Percentiles rank a stretch among this genome's conserved stretches.
Conservation (phyloP, 2,113 vertebrate genomes). For the Panthera leo region DNA sequence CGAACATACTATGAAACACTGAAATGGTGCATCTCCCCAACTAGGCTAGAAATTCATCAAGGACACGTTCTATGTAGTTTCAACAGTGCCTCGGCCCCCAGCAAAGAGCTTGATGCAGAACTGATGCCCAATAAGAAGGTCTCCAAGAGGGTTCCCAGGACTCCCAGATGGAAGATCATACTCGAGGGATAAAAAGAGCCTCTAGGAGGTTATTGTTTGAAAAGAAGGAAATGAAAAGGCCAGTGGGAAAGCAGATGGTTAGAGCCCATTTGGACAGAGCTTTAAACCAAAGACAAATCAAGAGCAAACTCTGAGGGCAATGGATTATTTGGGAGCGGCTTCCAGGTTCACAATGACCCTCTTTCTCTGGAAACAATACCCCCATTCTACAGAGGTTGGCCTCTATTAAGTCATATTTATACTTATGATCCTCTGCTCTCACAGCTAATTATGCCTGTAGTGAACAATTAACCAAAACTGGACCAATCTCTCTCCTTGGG, state of each 20-base stretch:
- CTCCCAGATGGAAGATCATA: background rate
- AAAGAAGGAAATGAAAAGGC: background rate
- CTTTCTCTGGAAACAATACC: background rate
- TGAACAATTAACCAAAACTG: background rate
- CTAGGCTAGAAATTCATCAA: background rate
- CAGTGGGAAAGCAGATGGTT: background rate
- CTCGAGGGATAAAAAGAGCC: background rate
- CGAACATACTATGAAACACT: background rate
- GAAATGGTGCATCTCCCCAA: background rate
- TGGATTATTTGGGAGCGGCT: background rate
- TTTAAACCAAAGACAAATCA: background rate
- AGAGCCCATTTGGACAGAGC: background rate
- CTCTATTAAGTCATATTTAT: background rate
- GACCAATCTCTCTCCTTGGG: background rate
- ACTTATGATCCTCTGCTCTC: background rate
- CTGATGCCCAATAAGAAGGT: background rate
- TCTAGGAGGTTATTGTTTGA: background rate
- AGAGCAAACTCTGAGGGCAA: background rate
- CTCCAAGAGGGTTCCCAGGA: background rate
- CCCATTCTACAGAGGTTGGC: background rate
- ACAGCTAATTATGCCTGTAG: background rate
- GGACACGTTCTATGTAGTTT: background rate
- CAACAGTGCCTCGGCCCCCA: background rate
- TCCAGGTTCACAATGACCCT: background rate
- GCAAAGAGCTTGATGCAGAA: background rate